A percentile compares a stretch with the other conserved stretches of the same genome.
These are phyloP conservation scores for Eudyptes chrysolophus DNA, from an alignment of 2,113 vertebrate genomes.

Conservation along the genomic window DNA sequence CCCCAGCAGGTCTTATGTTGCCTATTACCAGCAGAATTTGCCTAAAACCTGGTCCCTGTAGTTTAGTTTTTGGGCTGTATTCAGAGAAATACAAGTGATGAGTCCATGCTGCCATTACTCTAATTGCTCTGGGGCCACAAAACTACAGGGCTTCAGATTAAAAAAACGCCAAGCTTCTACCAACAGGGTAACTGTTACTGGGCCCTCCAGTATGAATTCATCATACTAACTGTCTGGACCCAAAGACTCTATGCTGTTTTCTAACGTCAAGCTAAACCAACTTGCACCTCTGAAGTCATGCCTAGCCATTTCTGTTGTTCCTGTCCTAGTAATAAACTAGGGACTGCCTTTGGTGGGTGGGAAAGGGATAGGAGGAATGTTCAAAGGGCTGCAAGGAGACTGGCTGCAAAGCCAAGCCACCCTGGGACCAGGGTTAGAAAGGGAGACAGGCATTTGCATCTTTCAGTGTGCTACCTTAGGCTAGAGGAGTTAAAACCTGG, in stretches of 20 bases:
- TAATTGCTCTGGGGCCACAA: neutral
- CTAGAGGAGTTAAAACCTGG: neutral
- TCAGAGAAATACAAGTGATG: neutral
- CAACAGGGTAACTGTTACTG: too few relatives aligned
- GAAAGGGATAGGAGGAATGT: neutral
- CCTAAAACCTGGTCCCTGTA: neutral
- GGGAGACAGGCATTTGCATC: neutral
- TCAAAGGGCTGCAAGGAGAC: neutral
- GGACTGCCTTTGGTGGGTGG: fast-evolving
- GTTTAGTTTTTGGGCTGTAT: neutral
- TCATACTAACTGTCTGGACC: fast-evolving
- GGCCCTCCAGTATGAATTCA: neutral
- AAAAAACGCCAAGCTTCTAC: neutral
- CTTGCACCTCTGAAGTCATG: too few relatives aligned
- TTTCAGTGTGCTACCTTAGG: neutral
- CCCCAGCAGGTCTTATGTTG: neutral
- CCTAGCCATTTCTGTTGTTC: neutral
- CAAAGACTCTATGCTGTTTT: neutral
- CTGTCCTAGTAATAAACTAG: neutral
- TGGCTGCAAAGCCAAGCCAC: neutral
- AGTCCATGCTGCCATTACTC: neutral
- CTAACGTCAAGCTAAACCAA: neutral
- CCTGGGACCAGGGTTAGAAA: neutral
- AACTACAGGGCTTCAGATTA: neutral
- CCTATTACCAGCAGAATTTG: neutral